phyloP scores from a whole-genome alignment of 1,140 invertebrate genomes.

The Rhynchophorus ferrugineus region DNA sequence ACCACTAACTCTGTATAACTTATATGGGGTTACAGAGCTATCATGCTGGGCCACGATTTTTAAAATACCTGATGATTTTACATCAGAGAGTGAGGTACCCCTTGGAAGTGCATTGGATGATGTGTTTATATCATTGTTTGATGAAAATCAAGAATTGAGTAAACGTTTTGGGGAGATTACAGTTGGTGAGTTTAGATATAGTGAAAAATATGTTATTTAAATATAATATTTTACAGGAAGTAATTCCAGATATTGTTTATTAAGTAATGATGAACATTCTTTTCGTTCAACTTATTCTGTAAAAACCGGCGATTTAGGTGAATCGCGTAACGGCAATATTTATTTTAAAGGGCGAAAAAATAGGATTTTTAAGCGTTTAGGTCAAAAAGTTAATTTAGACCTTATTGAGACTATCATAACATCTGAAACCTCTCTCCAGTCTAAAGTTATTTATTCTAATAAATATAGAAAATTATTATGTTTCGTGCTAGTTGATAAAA shows the following conservation, averaged over 20 bases:
- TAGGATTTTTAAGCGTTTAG: slow-evolving; percentile 65
- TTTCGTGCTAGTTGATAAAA: slow-evolving; percentile 44
- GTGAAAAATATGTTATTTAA: too few relatives aligned
- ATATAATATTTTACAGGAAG: slow-evolving; percentile 46
- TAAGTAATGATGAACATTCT: slow-evolving; percentile 46
- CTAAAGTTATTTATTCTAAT: slow-evolving; percentile 46
- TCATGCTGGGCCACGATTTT: slow-evolving; percentile 72
- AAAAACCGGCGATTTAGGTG: slow-evolving; percentile 60
- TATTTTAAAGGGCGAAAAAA: slow-evolving; percentile 58
- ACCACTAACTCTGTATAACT: slow-evolving; percentile 52
- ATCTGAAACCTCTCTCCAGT: slow-evolving; percentile 43
- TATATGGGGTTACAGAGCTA: slow-evolving; percentile 79
- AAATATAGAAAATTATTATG: slow-evolving; percentile 44
- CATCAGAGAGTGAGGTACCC: slow-evolving; percentile 26
- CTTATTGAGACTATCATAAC: slow-evolving; percentile 50
- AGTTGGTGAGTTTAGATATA: slow-evolving; percentile 28
- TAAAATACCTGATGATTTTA: slow-evolving; percentile 39
- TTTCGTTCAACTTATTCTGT: slow-evolving; percentile 45
- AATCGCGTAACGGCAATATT: slow-evolving; percentile 46
- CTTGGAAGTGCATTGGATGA: slow-evolving; percentile 47
- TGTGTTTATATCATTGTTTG: slow-evolving; percentile 53
- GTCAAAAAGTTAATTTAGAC: slow-evolving; percentile 55
- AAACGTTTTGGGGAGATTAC: slow-evolving; percentile 50
- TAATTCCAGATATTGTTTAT: slow-evolving; percentile 51
- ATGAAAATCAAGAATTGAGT: slow-evolving; percentile 44